These are phyloP conservation scores for Zosterops lateralis DNA, from an alignment of 2,113 vertebrate species.

Conservation along the genomic window DNA sequence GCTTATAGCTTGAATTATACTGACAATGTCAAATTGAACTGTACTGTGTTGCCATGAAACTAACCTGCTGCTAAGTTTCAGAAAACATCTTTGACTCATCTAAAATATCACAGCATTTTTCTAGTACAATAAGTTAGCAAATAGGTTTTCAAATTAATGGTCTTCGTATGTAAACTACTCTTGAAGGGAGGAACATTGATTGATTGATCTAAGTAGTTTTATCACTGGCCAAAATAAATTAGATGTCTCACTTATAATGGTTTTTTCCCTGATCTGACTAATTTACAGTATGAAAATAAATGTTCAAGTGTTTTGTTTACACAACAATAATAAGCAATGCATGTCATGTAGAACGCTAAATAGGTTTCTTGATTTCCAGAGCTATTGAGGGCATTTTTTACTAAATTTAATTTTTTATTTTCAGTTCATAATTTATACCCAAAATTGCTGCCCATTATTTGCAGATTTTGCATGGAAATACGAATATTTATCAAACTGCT, in stretches of 20 bases:
- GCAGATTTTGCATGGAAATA: not conserved
- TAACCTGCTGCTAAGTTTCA: not conserved
- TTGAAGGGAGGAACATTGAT: not conserved
- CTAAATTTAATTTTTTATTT: not conserved
- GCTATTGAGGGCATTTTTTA: not conserved
- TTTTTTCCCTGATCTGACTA: not conserved
- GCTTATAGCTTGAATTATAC: not conserved
- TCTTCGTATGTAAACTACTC: not conserved
- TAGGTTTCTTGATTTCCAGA: not conserved
- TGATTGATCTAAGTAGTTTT: not conserved
- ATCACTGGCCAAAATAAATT: not conserved
- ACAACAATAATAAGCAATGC: not conserved
- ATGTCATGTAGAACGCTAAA: not conserved
- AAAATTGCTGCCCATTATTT: not conserved
- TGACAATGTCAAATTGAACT: not conserved
- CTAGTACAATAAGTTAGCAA: not conserved
- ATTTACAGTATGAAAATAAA: constrained; percentile 12
- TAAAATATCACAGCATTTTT: not conserved
- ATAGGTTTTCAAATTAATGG: not conserved
- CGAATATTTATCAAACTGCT: not conserved
- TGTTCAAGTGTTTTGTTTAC: not conserved
- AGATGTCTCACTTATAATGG: not conserved
- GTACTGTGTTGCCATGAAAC: not conserved
- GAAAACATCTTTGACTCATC: not conserved
- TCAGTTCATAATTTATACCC: not conserved